Evolutionary conservation across 2,797 vertebrate genomes (phyloP), one percentile per base, ranked within the genome.

Genomic region (Paedocypris micromegethes): DNA sequence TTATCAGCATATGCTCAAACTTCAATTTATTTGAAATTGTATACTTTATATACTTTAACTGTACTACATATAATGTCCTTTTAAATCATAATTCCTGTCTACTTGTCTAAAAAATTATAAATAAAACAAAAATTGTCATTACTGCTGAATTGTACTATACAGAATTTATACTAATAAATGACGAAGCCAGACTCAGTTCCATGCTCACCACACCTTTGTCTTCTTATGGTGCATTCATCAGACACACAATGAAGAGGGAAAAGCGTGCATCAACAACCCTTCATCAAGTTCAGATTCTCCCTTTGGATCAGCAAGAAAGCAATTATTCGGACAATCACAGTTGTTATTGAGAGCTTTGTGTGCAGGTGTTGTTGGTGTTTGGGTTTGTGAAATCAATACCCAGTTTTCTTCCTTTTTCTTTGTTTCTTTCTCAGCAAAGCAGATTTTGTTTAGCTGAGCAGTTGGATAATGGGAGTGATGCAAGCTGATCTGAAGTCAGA

Each of bases 341-440:
- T 66, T 61, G 63, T 59, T 69, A 56, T 68, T 66, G n/a, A 58
- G 48, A 43, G 53, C 60, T 75, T 65, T 68, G 56, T 37, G 55
- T 51, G 59, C 70, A 72, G 65, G 69, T 75, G 70, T 64, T 68
- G 54, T 48, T 58, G 45, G 70, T 57, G 47, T 70, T 41, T 56
- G 66, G 49, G 59, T 64, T 63, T 69, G 47, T 73, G 58, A 58
- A 68, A 70, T 47, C 39, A 45, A 66, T 61, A 60, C 39, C 44
- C 45, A 39, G 45, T 48, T 48, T 67, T 51, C 49, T 42, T 52
- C 50, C 48, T 23, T 47, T 61, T 45, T 66, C 68, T 51, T 63
- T 54, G 64, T 58, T 68, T 66, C 54, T 53, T 64, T 61, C 54
- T 50, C 42, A 41, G 55, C 53, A 68, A 68, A 52, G 44, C 46